A percentile compares a stretch with the other conserved stretches of the same genome.
Evolutionary conservation across 1,140 invertebrate species (phyloP).

Genomic region (Sminthurides bifidus): DNA sequence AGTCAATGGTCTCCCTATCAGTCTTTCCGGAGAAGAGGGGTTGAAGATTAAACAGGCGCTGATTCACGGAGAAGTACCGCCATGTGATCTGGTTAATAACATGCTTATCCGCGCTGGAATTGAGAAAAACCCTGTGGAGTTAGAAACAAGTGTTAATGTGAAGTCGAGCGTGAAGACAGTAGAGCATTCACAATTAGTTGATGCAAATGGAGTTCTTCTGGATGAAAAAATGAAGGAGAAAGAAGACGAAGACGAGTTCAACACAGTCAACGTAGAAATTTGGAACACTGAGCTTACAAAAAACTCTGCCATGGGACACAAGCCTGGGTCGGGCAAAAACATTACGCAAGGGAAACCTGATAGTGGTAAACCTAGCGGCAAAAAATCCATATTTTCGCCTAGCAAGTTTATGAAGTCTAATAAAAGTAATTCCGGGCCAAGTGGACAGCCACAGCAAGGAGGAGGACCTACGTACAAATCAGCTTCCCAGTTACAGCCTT

Average conservation of each 20-base stretch:
- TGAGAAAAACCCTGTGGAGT: conserved; percentile 46
- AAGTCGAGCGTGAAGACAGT: conserved; percentile 60
- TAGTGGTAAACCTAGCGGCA: too few species aligned
- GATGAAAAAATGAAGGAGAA: conserved; percentile 43
- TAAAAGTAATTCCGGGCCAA: too few species aligned
- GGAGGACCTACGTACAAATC: too few species aligned
- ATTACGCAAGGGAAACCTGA: too few species aligned
- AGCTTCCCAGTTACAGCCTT: too few species aligned
- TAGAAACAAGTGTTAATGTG: conserved; percentile 59
- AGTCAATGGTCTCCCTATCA: conserved; percentile 59
- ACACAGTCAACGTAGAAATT: conserved; percentile 19
- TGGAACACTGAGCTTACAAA: conserved; percentile 19
- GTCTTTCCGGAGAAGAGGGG: conserved; percentile 54
- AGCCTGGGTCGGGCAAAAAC: too few species aligned
- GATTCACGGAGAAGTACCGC: conserved; percentile 50
- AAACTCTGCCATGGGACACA: background rate
- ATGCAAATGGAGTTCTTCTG: conserved; percentile 52
- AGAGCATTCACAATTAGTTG: conserved; percentile 54
- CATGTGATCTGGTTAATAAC: conserved; percentile 58
- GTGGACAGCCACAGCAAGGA: too few species aligned
- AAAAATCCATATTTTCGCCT: conserved; percentile 4
- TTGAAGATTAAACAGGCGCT: conserved; percentile 56
- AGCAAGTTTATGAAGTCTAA: conserved; percentile 5
- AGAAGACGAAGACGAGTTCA: conserved; percentile 26
- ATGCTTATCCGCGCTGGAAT: conserved; percentile 54